phyloP scores from a whole-genome alignment of 1,140 invertebrate species.

The Oppia nitens region DNA sequence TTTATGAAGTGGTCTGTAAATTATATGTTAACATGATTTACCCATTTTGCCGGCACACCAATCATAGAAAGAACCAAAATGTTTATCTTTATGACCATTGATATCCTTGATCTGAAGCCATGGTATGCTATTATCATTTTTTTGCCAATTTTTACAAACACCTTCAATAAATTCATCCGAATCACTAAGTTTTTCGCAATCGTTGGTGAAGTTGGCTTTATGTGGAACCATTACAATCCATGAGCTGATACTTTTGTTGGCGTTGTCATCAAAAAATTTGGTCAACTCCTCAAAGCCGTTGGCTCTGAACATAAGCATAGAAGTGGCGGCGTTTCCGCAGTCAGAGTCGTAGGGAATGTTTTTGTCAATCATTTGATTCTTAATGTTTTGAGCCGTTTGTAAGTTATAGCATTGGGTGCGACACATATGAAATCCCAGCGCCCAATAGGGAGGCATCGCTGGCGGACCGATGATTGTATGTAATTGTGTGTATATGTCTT shows the following conservation, averaged over 20 bases:
- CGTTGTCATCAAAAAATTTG: not conserved
- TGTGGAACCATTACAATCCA: not conserved
- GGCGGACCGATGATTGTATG: constrained; percentile 25
- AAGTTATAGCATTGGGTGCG: constrained; percentile 43
- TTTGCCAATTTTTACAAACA: not conserved
- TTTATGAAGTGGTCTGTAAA: too few relatives aligned
- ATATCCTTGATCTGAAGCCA: too few relatives aligned
- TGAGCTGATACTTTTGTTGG: not conserved
- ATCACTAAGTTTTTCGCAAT: too few relatives aligned
- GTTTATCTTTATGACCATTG: not conserved
- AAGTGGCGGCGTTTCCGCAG: constrained; percentile 1
- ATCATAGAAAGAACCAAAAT: not conserved
- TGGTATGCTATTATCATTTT: too few relatives aligned
- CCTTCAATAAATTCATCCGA: not conserved
- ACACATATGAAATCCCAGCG: constrained; percentile 33
- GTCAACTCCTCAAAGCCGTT: not conserved
- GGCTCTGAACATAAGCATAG: not conserved
- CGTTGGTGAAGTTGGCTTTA: too few relatives aligned
- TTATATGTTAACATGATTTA: too few relatives aligned
- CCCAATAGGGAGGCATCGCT: constrained; percentile 33
- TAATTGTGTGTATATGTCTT: constrained; percentile 34
- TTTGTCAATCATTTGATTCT: not conserved
- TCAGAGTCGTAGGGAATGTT: constrained; percentile 5
- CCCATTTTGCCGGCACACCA: too few relatives aligned
- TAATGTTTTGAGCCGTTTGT: not conserved